A percentile compares a stretch with the other conserved stretches of the same genome.
Conservation (phyloP, 2,888 invertebrate genomes). For the Embidobia sp. region DNA sequence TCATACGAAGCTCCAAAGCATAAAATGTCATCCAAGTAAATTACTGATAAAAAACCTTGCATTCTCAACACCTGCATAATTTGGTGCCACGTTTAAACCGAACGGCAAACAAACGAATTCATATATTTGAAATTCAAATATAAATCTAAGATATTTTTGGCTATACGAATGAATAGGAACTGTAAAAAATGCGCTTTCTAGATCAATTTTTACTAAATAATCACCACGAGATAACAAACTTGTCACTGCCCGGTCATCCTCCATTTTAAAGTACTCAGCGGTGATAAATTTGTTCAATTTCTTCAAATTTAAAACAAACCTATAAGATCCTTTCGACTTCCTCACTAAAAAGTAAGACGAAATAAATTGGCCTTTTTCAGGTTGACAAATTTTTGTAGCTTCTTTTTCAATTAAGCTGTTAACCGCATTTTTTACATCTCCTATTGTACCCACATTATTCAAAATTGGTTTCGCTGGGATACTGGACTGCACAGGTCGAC, state of each 20-base stretch:
- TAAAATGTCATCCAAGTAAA: conserved; percentile 10
- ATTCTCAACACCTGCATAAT: conserved; percentile 16
- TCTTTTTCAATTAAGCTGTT: neutral
- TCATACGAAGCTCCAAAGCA: conserved; percentile 17
- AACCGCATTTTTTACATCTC: neutral
- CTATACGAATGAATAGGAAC: conserved; percentile 6
- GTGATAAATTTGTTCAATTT: conserved; percentile 36
- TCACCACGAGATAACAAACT: conserved; percentile 6
- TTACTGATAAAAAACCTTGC: conserved; percentile 16
- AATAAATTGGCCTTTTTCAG: conserved; percentile 3
- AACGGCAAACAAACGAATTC: conserved; percentile 42
- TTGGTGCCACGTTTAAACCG: conserved; percentile 23
- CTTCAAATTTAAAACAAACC: conserved; percentile 53
- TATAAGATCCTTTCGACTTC: conserved; percentile 18
- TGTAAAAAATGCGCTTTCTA: conserved; percentile 37
- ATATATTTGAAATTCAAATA: conserved; percentile 3
- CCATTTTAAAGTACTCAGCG: conserved; percentile 31
- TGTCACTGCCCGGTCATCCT: conserved; percentile 21
- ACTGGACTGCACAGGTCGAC: neutral
- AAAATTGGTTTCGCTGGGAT: neutral
- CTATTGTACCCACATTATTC: neutral
- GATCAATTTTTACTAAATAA: conserved; percentile 39
- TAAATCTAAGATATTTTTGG: conserved; percentile 26
- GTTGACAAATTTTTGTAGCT: conserved; percentile 13
- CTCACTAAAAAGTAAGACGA: conserved; percentile 25